phyloP scores from a whole-genome alignment of 2,113 vertebrate species.

The Calidris pygmaea region DNA sequence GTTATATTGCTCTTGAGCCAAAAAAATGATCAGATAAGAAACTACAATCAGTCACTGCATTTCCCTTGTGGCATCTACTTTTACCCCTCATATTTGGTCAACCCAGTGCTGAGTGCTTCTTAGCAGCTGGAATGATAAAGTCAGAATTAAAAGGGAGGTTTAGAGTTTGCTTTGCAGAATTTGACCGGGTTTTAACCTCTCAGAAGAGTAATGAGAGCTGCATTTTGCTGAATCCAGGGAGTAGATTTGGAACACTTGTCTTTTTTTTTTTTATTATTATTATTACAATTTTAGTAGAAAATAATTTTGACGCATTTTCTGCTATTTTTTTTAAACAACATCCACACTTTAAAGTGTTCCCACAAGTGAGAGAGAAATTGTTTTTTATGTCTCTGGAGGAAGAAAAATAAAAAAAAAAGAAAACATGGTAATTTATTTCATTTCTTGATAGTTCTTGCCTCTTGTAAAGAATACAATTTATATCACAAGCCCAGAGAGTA shows the following conservation, averaged over 20 bases:
- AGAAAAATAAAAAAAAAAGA: not conserved
- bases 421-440: not conserved
- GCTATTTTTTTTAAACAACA: not conserved
- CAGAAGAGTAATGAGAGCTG: not conserved
- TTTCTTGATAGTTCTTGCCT: not conserved
- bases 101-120: not conserved
- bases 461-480: not conserved
- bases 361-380: not conserved
- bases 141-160: not conserved
- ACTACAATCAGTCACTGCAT: not conserved
- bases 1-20: not conserved
- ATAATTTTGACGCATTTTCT: not conserved
- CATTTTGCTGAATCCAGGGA: not conserved
- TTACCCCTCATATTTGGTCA: not conserved
- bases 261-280: not conserved
- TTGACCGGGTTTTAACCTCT: not conserved
- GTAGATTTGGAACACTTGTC: not conserved
- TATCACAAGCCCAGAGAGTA: not conserved
- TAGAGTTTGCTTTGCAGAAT: not conserved
- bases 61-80: not conserved
- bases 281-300: not conserved
- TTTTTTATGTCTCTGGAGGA: not conserved
- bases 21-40: not conserved
- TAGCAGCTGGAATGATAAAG: not conserved
- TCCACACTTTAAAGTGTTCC: not conserved